A percentile compares a stretch with the other conserved stretches of the same genome.
Evolutionary conservation across 2,797 vertebrate species (phyloP).

Genomic region (Picus viridis): DNA sequence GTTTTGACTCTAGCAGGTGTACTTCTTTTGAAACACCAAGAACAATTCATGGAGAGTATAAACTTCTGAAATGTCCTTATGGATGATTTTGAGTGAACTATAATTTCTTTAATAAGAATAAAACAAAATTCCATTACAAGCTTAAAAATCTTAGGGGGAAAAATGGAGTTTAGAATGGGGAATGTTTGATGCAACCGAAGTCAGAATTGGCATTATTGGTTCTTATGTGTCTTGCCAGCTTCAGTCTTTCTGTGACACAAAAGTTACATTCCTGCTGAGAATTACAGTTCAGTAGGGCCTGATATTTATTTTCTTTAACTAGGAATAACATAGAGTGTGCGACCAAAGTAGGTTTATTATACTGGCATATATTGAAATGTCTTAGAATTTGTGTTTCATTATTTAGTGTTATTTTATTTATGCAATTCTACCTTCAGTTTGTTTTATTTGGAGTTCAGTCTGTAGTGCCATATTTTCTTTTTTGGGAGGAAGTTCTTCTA

Average conservation of each 20-base stretch:
- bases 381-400: slow-evolving; percentile 52
- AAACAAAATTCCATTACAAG: not conserved
- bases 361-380: slow-evolving; percentile 11
- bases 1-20: not conserved
- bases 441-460: slow-evolving; percentile 42
- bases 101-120: not conserved
- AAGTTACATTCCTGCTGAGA: slow-evolving; percentile 25
- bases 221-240: not conserved
- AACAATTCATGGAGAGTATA: not conserved
- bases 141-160: not conserved
- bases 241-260: not conserved
- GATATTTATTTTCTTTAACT: slow-evolving; percentile 43
- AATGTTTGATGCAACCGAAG: not conserved
- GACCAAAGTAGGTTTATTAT: slow-evolving; percentile 15
- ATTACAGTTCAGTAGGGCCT: not conserved
- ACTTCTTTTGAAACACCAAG: not conserved
- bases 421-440: slow-evolving; percentile 37
- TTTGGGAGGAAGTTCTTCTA: not conserved
- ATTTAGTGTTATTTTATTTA: slow-evolving; percentile 66
- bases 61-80: not conserved
- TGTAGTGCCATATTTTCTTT: not conserved
- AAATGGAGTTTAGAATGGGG: not conserved
- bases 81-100: not conserved
- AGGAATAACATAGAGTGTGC: slow-evolving; percentile 7
- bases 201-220: not conserved